Conservation (phyloP, 2,113 vertebrate genomes). For the Tauraco erythrolophus region DNA sequence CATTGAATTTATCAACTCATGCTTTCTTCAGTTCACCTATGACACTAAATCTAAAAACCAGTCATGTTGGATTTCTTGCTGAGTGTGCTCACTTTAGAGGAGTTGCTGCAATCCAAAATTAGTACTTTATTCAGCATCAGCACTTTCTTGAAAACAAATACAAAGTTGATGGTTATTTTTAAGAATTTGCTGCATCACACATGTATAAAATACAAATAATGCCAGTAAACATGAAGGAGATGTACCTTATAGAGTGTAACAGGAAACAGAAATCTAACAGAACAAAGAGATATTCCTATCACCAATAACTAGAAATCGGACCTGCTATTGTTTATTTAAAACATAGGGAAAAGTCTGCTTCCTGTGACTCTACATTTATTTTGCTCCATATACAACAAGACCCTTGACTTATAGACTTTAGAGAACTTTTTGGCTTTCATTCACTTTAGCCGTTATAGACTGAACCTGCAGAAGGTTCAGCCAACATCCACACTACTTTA, state of each 20-base stretch:
- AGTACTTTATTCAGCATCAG: slow-evolving; percentile 35
- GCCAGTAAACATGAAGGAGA: slow-evolving; percentile 7
- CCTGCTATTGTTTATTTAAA: slow-evolving; percentile 28
- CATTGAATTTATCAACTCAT: background rate
- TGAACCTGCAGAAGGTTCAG: slow-evolving; percentile 35
- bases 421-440: slow-evolving; percentile 7
- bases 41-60: background rate
- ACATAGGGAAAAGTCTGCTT: slow-evolving; percentile 2
- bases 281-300: slow-evolving; percentile 41
- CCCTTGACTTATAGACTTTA: background rate
- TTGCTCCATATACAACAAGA: slow-evolving; percentile 48
- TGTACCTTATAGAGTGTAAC: slow-evolving; percentile 2
- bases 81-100: slow-evolving; percentile 9
- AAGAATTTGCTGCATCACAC: slow-evolving; percentile 53
- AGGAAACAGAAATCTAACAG: slow-evolving; percentile 61
- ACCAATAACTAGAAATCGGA: background rate
- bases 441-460: background rate
- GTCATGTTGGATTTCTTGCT: slow-evolving; percentile 18
- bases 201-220: slow-evolving; percentile 52
- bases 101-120: slow-evolving; percentile 27
- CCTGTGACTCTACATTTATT: slow-evolving; percentile 22
- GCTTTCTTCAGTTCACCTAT: slow-evolving; percentile 35
- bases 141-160: slow-evolving; percentile 55
- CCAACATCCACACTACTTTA: slow-evolving; percentile 1
- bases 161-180: slow-evolving; percentile 64